Evolutionary conservation across 2,113 vertebrate genomes (phyloP).

Genomic region (Columba janthina): DNA sequence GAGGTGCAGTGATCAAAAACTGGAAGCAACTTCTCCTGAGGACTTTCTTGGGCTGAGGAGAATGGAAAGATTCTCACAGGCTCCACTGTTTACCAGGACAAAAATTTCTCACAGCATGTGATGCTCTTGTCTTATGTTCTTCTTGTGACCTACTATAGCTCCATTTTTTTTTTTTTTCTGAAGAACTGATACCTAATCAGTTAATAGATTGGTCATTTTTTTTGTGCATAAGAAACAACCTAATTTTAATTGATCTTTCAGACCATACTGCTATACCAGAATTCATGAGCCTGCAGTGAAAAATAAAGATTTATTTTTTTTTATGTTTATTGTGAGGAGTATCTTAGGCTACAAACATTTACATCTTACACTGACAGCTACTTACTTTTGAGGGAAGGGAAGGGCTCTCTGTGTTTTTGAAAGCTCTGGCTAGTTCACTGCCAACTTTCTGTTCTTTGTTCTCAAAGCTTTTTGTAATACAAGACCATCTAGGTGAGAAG

Average conservation of each 20-base stretch:
- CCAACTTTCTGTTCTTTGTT: background rate
- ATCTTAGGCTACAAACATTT: background rate
- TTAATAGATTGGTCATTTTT: background rate
- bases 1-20: background rate
- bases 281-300: background rate
- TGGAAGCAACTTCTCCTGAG: background rate
- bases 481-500: background rate
- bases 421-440: background rate
- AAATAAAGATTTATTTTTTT: background rate
- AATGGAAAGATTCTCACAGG: background rate
- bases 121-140: background rate
- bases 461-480: background rate
- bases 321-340: background rate
- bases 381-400: background rate
- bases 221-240: background rate
- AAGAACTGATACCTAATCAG: background rate
- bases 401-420: background rate
- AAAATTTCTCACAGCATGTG: background rate
- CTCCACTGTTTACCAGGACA: background rate
- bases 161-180: background rate
- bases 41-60: background rate
- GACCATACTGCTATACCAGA: background rate
- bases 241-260: background rate
- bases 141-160: background rate
- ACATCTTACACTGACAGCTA: background rate